Evolutionary conservation across 2,113 vertebrate genomes (phyloP).

Genomic region (Ammodytes dubius): DNA sequence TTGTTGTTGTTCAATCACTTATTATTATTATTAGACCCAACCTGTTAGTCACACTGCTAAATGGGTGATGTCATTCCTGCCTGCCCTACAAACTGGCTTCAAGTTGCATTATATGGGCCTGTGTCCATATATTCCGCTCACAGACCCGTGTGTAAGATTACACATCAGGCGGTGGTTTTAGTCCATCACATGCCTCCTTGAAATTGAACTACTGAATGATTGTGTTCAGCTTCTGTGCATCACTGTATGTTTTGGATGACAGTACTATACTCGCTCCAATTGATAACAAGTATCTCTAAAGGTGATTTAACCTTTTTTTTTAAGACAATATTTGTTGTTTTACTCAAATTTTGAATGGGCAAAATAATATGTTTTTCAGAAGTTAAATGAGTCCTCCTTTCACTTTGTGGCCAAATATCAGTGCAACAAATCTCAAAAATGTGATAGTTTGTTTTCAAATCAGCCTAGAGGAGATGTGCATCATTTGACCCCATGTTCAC

Average conservation of each 20-base stretch:
- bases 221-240: background rate
- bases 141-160: conserved; percentile 28
- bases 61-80: conserved; percentile 31
- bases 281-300: background rate
- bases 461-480: conserved; percentile 10
- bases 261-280: background rate
- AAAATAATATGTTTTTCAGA: background rate
- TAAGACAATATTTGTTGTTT: background rate
- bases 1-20: background rate
- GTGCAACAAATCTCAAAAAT: background rate
- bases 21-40: background rate
- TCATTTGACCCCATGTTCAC: conserved; percentile 43
- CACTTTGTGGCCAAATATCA: background rate
- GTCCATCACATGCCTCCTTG: conserved; percentile 30
- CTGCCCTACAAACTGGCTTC: conserved; percentile 51
- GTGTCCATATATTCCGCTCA: conserved; percentile 22
- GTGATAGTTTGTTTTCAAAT: conserved; percentile 37
- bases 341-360: background rate
- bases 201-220: background rate
- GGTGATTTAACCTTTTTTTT: background rate
- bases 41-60: conserved; percentile 21
- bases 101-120: conserved; percentile 44
- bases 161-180: conserved; percentile 15
- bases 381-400: no score
- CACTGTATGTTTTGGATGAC: background rate